phyloP scores from a whole-genome alignment of 2,113 vertebrate species.

The Alethe diademata region DNA sequence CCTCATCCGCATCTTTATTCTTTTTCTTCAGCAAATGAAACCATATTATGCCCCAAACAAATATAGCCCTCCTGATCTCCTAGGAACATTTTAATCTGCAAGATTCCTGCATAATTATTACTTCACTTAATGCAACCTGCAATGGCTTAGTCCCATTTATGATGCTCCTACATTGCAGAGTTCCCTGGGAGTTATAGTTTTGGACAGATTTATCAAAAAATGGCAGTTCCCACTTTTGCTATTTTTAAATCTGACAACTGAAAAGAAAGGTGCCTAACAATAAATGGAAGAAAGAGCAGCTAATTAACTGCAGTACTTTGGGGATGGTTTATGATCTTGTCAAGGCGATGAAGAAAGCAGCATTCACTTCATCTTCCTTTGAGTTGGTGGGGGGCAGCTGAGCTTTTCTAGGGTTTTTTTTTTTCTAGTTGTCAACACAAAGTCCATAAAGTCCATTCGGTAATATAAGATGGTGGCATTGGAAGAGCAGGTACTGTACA shows the following conservation, averaged over 20 bases:
- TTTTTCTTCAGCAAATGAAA: neutral
- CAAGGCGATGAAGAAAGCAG: neutral
- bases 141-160: neutral
- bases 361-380: neutral
- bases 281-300: neutral
- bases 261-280: neutral
- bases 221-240: neutral
- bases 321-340: neutral
- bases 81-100: neutral
- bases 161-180: neutral
- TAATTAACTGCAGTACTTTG: neutral
- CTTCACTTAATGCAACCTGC: neutral
- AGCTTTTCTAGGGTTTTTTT: neutral
- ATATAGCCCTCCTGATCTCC: neutral
- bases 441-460: neutral
- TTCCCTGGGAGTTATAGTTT: neutral
- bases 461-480: neutral
- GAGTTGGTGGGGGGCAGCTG: neutral
- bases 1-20: neutral
- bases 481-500: neutral
- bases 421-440: neutral
- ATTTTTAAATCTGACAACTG: neutral
- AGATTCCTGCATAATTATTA: neutral
- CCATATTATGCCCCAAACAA: neutral
- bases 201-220: neutral